A percentile compares a stretch with the other conserved stretches of the same genome.
Evolutionary conservation across 2,113 vertebrate genomes (phyloP).

Genomic region (Nymphicus hollandicus): DNA sequence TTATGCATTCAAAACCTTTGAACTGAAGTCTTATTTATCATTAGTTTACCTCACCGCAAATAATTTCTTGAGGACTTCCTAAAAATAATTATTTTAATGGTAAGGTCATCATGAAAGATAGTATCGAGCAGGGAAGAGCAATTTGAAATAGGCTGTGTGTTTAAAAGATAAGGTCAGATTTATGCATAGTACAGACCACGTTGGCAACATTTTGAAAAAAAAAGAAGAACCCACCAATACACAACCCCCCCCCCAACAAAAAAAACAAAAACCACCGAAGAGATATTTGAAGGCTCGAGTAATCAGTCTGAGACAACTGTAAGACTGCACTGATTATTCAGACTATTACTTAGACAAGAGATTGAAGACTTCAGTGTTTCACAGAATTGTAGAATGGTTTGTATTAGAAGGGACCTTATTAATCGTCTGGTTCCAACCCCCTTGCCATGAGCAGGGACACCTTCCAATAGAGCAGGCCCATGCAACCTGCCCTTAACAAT

Average conservation of each 20-base stretch:
- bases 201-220: background rate
- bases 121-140: background rate
- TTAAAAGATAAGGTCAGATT: background rate
- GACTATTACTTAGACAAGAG: background rate
- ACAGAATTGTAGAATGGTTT: background rate
- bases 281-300: background rate
- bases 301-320: background rate
- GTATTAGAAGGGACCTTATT: background rate
- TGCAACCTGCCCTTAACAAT: background rate
- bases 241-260: background rate
- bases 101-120: background rate
- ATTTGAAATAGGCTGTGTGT: background rate
- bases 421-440: background rate
- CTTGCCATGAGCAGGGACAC: background rate
- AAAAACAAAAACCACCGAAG: background rate
- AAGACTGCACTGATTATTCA: background rate
- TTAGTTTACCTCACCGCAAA: background rate
- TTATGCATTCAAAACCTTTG: background rate
- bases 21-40: background rate
- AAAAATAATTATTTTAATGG: background rate
- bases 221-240: background rate
- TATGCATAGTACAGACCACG: background rate
- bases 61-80: background rate
- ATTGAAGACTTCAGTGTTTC: background rate
- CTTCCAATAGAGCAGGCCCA: background rate